A percentile compares a stretch with the other conserved stretches of the same genome.
phyloP scores from a whole-genome alignment of 2,113 vertebrate genomes.

The Tautogolabrus adspersus region DNA sequence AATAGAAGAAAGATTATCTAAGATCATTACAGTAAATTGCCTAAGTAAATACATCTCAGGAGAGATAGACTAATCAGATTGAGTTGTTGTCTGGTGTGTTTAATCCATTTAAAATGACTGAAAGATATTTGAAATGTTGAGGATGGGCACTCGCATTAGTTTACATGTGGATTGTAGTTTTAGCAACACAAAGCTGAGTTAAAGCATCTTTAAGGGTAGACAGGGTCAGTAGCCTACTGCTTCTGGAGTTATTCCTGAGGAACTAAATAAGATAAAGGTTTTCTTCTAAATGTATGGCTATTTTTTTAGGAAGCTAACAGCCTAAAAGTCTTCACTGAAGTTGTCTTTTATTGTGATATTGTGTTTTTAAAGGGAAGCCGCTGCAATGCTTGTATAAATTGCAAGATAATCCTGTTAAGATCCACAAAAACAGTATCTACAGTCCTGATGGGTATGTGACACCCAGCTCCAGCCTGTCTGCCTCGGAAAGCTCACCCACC shows the following conservation, averaged over 20 bases:
- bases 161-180: background rate
- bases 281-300: background rate
- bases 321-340: background rate
- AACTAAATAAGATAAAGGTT: background rate
- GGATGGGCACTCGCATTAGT: background rate
- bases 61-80: background rate
- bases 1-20: background rate
- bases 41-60: background rate
- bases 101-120: no score
- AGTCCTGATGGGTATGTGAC: conserved; percentile 25
- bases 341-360: background rate
- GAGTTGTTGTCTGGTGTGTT: background rate
- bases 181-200: background rate
- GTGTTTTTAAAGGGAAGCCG: background rate
- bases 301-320: background rate
- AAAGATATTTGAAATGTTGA: background rate
- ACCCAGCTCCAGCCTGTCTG: conserved; percentile 38
- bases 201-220: background rate
- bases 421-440: background rate
- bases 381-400: background rate
- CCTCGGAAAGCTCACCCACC: conserved; percentile 39
- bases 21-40: background rate
- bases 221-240: background rate
- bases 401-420: background rate
- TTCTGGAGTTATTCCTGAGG: background rate